Percentiles rank a stretch among this genome's conserved stretches.
These are phyloP conservation scores for Dromas ardeola DNA, from an alignment of 2,113 vertebrate species.

Conservation along the genomic window DNA sequence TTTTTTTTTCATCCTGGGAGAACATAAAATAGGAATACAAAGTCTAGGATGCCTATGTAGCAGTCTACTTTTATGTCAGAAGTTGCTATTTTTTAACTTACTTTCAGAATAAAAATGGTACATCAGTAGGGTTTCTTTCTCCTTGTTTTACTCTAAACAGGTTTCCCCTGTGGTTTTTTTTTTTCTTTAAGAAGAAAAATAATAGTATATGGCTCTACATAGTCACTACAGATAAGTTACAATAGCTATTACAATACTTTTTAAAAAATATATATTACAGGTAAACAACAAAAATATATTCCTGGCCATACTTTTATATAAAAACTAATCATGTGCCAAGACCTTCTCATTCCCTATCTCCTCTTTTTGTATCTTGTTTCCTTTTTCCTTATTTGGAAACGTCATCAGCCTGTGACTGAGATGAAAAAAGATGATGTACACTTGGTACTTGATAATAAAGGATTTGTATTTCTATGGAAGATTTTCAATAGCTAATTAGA, in stretches of 20 bases:
- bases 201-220: neutral
- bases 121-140: neutral
- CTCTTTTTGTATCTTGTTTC: neutral
- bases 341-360: neutral
- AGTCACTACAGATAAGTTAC: neutral
- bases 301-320: neutral
- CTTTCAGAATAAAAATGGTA: neutral
- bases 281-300: neutral
- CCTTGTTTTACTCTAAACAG: neutral
- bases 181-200: neutral
- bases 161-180: neutral
- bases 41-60: neutral
- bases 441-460: neutral
- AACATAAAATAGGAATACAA: conserved; percentile 27
- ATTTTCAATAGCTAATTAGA: neutral
- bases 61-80: neutral
- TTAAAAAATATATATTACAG: neutral
- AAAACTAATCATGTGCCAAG: neutral
- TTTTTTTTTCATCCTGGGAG: conserved; percentile 29
- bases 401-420: neutral
- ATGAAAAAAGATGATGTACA: neutral
- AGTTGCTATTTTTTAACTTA: neutral
- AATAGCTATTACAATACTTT: neutral
- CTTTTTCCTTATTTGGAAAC: neutral
- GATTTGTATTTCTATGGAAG: neutral